Evolutionary conservation across 2,113 vertebrate species (phyloP).

Genomic region (Thoracochromis brauschi): DNA sequence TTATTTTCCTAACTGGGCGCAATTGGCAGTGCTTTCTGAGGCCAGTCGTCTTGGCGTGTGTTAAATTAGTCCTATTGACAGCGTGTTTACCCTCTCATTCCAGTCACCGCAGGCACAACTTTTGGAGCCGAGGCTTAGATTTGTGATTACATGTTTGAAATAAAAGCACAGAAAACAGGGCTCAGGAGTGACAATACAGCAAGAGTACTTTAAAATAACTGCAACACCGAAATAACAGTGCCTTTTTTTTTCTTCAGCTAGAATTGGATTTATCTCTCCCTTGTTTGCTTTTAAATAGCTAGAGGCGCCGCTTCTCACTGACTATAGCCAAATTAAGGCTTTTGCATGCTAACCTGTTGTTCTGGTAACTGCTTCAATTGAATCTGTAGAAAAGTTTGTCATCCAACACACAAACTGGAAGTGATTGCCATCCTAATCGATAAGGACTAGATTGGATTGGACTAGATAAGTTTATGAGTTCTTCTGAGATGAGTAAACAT

Average conservation of each 20-base stretch:
- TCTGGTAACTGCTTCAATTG: not conserved
- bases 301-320: not conserved
- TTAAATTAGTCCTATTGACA: constrained; percentile 48
- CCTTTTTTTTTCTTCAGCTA: not conserved
- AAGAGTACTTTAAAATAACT: not conserved
- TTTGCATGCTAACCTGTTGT: not conserved
- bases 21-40: constrained; percentile 24
- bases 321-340: not conserved
- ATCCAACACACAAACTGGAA: not conserved
- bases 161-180: not conserved
- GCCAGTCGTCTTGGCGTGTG: constrained; percentile 22
- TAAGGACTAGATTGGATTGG: not conserved
- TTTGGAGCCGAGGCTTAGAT: not conserved
- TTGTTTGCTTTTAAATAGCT: not conserved
- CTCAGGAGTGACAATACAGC: not conserved
- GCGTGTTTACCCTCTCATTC: constrained; percentile 11
- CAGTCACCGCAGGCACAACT: constrained; percentile 15
- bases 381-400: not conserved
- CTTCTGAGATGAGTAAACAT: not conserved
- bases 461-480: not conserved
- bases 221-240: not conserved
- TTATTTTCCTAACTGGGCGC: constrained; percentile 35
- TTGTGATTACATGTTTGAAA: constrained; percentile 13
- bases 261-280: not conserved
- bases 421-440: not conserved